phyloP scores from a whole-genome alignment of 2,888 invertebrate genomes.

The Tupiocoris notatus region DNA sequence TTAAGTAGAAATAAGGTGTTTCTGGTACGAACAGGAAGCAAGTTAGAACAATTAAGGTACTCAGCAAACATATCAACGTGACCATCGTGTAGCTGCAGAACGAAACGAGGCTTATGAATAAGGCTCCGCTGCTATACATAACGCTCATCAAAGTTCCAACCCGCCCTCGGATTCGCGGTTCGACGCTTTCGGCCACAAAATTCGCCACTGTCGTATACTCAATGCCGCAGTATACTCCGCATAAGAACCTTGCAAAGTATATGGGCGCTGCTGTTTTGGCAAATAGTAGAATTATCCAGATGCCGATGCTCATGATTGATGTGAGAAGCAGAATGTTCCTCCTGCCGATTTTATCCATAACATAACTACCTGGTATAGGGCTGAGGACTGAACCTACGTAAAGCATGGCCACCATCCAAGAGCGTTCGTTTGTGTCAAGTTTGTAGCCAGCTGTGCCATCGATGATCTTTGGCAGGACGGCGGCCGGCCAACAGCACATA shows the following conservation, averaged over 20 bases:
- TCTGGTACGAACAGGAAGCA: slow-evolving; percentile 62
- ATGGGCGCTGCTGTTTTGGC: slow-evolving; percentile 41
- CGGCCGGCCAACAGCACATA: slow-evolving; percentile 47
- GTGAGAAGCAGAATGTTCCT: slow-evolving; percentile 58
- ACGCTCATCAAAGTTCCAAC: slow-evolving; percentile 48
- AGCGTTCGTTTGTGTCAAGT: slow-evolving; percentile 41
- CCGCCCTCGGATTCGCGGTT: slow-evolving; percentile 48
- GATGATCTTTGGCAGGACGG: slow-evolving; percentile 45
- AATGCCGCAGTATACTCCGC: slow-evolving; percentile 49
- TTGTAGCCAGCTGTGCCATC: slow-evolving; percentile 42
- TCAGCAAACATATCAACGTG: background rate
- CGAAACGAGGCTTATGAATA: slow-evolving; percentile 46
- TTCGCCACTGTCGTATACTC: slow-evolving; percentile 50
- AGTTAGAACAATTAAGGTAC: background rate
- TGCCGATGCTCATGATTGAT: slow-evolving; percentile 60
- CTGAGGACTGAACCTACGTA: slow-evolving; percentile 49
- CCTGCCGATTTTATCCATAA: slow-evolving; percentile 61
- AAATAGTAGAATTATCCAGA: slow-evolving; percentile 54
- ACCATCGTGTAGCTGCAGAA: slow-evolving; percentile 8
- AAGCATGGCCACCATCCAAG: slow-evolving; percentile 48
- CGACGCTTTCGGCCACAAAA: slow-evolving; percentile 50
- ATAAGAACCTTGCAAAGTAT: slow-evolving; percentile 46
- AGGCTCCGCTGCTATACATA: slow-evolving; percentile 49
- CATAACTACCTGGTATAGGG: slow-evolving; percentile 56
- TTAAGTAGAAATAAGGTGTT: slow-evolving; percentile 63